Conservation (phyloP, 2,797 vertebrate species). For the Pogonophryne albipinna region DNA sequence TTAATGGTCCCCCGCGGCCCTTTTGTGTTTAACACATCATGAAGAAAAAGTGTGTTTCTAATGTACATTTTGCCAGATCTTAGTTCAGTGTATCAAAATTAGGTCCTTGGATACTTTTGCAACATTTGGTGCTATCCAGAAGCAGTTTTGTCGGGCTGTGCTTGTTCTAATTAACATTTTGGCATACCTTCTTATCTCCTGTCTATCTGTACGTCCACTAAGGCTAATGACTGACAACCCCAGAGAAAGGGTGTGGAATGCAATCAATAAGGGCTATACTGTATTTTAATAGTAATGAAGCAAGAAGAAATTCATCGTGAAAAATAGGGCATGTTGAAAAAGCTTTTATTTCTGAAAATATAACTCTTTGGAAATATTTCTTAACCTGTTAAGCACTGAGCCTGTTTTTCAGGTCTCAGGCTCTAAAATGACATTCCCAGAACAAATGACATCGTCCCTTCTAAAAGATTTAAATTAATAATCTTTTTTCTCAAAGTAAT, state of each 20-base stretch:
- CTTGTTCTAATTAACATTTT: not conserved
- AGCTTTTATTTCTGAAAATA: not conserved
- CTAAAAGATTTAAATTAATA: too few relatives aligned
- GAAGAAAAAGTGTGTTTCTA: not conserved
- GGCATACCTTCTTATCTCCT: not conserved
- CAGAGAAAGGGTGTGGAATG: constrained; percentile 2
- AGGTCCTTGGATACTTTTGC: not conserved
- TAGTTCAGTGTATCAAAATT: constrained; percentile 16
- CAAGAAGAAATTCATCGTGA: not conserved
- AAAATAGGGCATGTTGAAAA: not conserved
- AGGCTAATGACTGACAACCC: constrained; percentile 8
- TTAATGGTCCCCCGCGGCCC: constrained; percentile 52
- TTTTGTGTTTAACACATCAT: constrained; percentile 45
- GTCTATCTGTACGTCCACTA: not conserved
- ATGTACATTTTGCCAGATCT: constrained; percentile 1
- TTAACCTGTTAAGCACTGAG: too few relatives aligned
- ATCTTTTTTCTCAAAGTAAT: too few relatives aligned
- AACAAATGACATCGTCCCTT: too few relatives aligned
- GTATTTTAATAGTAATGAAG: constrained; percentile 27
- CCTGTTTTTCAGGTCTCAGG: too few relatives aligned
- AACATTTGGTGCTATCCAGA: not conserved
- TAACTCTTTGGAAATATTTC: not conserved
- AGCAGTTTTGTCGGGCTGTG: not conserved
- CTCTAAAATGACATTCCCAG: too few relatives aligned
- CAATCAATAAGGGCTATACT: constrained; percentile 15